Evolutionary conservation across 2,113 vertebrate genomes (phyloP).

Genomic region (Limanda limanda): DNA sequence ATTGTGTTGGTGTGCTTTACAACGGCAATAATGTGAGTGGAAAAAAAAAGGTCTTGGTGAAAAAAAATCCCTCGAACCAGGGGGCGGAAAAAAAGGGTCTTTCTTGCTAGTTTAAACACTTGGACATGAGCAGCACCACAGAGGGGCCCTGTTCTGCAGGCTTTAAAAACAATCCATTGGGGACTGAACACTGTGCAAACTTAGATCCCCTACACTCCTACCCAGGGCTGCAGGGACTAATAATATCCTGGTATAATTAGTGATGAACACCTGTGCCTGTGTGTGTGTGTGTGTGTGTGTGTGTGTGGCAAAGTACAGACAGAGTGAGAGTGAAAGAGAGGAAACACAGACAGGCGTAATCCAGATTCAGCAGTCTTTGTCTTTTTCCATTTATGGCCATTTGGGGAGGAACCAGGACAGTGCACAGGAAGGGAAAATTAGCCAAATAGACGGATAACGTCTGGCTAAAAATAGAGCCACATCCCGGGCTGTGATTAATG

Average conservation of each 20-base stretch:
- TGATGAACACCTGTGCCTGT: constrained; percentile 73
- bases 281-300: constrained; percentile 43
- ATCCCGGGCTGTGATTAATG: constrained; percentile 67
- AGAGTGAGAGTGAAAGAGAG: constrained; percentile 35
- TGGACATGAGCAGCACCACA: constrained; percentile 65
- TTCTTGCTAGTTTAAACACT: constrained; percentile 67
- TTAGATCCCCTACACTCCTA: constrained; percentile 52
- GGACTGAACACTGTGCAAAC: constrained; percentile 67
- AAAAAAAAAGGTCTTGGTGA: constrained; percentile 43
- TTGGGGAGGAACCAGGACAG: constrained; percentile 28
- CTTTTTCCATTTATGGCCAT: constrained; percentile 2
- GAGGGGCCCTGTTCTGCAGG: constrained; percentile 74
- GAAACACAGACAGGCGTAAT: constrained; percentile 34
- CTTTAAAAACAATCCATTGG: constrained; percentile 70
- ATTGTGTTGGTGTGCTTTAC: constrained; percentile 71
- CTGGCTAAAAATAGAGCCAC: constrained; percentile 68
- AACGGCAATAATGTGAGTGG: constrained; percentile 57
- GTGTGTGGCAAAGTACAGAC: constrained; percentile 34
- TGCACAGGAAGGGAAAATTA: constrained; percentile 60
- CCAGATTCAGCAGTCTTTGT: constrained; percentile 17
- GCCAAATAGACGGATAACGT: constrained; percentile 66
- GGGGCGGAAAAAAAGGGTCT: constrained; percentile 22
- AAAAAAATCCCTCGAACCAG: constrained; percentile 46
- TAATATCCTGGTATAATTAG: constrained; percentile 78
- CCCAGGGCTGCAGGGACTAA: constrained; percentile 60